Percentiles rank a stretch among this genome's conserved stretches.
These are phyloP conservation scores for Bufo gargarizans DNA, from an alignment of 2,113 vertebrate species.

Conservation along the genomic window DNA sequence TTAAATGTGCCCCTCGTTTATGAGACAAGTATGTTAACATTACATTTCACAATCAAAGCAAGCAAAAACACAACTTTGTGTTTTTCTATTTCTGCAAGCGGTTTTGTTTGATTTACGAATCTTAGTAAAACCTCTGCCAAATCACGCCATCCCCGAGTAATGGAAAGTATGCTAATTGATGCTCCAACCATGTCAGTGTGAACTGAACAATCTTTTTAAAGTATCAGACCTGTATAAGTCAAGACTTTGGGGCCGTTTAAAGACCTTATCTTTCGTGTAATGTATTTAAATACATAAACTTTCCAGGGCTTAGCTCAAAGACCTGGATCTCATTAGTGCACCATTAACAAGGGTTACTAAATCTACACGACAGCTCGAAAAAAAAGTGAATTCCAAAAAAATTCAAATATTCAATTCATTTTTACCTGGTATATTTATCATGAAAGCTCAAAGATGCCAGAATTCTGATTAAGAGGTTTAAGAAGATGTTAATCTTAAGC, in stretches of 20 bases:
- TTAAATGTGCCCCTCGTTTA: slow-evolving; percentile 15
- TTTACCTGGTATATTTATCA: not conserved
- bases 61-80: not conserved
- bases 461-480: not conserved
- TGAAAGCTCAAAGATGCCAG: not conserved
- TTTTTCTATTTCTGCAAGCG: not conserved
- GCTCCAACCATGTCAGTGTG: not conserved
- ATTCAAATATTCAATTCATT: not conserved
- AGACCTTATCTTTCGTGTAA: not conserved
- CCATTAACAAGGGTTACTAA: not conserved
- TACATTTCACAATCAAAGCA: slow-evolving; percentile 42
- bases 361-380: not conserved
- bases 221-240: not conserved
- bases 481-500: not conserved
- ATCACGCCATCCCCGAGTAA: slow-evolving; percentile 26
- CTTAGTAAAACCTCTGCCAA: not conserved
- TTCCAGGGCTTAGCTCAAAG: not conserved
- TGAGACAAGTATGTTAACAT: slow-evolving; percentile 1
- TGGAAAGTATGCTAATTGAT: slow-evolving; percentile 45
- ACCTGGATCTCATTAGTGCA: not conserved
- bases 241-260: not conserved
- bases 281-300: not conserved
- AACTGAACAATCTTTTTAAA: not conserved
- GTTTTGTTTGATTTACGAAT: slow-evolving; percentile 34
- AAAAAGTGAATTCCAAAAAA: not conserved